Evolutionary conservation across 2,113 vertebrate species (phyloP).

Genomic region (Xenus cinereus): DNA sequence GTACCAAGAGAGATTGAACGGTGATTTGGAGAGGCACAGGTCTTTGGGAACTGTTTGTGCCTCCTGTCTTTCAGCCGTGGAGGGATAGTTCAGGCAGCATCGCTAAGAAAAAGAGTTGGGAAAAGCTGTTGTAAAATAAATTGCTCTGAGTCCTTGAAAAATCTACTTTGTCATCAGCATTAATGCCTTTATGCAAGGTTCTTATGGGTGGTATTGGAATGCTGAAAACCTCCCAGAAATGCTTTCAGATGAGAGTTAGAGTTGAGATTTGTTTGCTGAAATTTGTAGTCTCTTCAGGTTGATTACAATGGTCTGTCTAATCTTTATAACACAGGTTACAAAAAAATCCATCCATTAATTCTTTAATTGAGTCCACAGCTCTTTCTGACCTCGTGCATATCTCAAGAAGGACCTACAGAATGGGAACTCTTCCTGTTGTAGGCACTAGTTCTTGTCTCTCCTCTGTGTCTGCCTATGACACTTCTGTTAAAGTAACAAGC

Average conservation of each 20-base stretch:
- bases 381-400: background rate
- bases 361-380: background rate
- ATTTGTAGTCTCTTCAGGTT: background rate
- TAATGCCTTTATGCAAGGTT: background rate
- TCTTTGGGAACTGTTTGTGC: background rate
- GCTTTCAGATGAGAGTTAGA: background rate
- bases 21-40: background rate
- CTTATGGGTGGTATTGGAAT: background rate
- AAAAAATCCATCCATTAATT: background rate
- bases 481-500: background rate
- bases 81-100: background rate
- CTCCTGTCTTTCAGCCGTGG: background rate
- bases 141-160: background rate
- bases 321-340: background rate
- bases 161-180: background rate
- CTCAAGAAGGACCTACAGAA: background rate
- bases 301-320: background rate
- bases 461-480: background rate
- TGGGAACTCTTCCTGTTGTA: background rate
- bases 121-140: background rate
- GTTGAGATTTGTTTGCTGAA: background rate
- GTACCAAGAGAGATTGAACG: background rate
- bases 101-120: background rate
- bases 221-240: background rate
- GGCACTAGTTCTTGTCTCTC: background rate